phyloP scores from a whole-genome alignment of 2,797 vertebrate genomes.

The Channallabes apus region DNA sequence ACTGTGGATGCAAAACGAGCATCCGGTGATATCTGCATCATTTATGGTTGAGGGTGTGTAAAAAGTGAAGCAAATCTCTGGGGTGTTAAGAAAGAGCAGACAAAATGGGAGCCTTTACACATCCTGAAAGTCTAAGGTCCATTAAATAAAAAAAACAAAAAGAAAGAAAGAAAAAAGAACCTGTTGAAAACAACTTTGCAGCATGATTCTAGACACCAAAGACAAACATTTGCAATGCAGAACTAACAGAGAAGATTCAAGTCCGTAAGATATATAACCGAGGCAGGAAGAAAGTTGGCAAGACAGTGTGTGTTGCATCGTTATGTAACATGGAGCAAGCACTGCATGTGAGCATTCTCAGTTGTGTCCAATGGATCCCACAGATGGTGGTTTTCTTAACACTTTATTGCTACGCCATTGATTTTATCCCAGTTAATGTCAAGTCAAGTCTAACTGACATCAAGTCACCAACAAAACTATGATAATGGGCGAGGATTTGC shows the following conservation, averaged over 20 bases:
- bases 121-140: neutral
- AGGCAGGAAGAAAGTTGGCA: slow-evolving; percentile 50
- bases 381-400: slow-evolving; percentile 11
- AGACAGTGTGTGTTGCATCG: slow-evolving; percentile 51
- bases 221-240: slow-evolving; percentile 32
- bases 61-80: slow-evolving; percentile 17
- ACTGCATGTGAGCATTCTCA: slow-evolving; percentile 25
- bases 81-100: neutral
- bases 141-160: neutral
- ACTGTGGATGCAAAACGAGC: slow-evolving; percentile 19
- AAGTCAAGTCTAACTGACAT: neutral
- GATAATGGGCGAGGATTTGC: neutral
- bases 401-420: slow-evolving; percentile 10
- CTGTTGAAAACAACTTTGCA: neutral
- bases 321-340: slow-evolving; percentile 51
- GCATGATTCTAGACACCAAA: neutral
- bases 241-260: slow-evolving; percentile 26
- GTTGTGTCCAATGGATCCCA: slow-evolving; percentile 20
- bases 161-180: neutral
- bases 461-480: neutral
- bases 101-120: neutral
- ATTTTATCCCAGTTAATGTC: neutral
- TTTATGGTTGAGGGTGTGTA: neutral
- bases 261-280: slow-evolving; percentile 36
- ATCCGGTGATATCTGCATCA: slow-evolving; percentile 8